Evolutionary conservation across 1,140 invertebrate species (phyloP).

Genomic region (Bombus fervidus): DNA sequence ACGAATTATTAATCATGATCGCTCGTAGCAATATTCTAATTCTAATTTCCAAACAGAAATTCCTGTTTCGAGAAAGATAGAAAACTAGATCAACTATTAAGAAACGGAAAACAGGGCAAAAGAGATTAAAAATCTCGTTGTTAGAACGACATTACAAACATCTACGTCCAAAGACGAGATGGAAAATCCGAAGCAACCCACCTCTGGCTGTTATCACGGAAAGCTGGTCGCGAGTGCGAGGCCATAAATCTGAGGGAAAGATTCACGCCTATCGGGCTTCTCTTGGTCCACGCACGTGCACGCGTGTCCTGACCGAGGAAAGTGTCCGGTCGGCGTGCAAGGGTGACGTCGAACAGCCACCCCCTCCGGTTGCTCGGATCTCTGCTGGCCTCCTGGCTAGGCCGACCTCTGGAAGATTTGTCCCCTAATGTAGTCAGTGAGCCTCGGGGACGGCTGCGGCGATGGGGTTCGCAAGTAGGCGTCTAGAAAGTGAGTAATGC

Average conservation of each 20-base stretch:
- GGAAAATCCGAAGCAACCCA: not conserved
- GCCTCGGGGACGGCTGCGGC: conserved; percentile 72
- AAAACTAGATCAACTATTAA: not conserved
- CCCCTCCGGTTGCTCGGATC: conserved; percentile 22
- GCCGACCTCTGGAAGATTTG: conserved; percentile 78
- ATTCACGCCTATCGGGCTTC: conserved; percentile 47
- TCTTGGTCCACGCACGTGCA: not conserved
- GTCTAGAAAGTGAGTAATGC: conserved; percentile 83
- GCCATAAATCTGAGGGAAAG: conserved; percentile 43
- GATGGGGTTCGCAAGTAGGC: conserved; percentile 75
- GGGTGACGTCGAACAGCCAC: conserved; percentile 9
- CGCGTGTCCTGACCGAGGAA: conserved; percentile 39
- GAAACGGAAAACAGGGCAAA: too few relatives aligned
- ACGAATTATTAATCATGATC: not conserved
- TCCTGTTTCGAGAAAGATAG: too few relatives aligned
- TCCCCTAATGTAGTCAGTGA: conserved; percentile 81
- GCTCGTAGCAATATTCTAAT: not conserved
- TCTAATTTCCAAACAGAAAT: not conserved
- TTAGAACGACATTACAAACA: not conserved
- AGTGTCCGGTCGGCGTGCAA: conserved; percentile 42
- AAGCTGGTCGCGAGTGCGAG: conserved; percentile 6
- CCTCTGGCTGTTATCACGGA: not conserved
- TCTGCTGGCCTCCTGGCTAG: not conserved
- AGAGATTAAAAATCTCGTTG: too few relatives aligned
- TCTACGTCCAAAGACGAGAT: not conserved